Conservation (phyloP, 2,888 invertebrate genomes). For the Drosophila neotestacea region DNA sequence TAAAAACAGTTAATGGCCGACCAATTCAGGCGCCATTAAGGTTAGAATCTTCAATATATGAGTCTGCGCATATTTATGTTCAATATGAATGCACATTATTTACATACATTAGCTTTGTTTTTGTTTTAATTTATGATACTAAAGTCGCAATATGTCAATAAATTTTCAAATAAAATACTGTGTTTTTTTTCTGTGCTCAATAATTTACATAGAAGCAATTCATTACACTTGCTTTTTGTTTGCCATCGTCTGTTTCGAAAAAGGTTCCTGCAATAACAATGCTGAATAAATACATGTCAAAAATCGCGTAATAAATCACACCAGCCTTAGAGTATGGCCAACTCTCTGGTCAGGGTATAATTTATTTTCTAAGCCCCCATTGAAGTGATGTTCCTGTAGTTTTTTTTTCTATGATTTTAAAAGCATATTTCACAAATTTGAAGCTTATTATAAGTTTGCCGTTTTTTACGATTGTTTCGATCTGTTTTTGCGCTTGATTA, state of each 20-base stretch:
- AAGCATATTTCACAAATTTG: slow-evolving; percentile 71
- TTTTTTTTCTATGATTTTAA: slow-evolving; percentile 14
- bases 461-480: slow-evolving; percentile 60
- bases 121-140: slow-evolving; percentile 30
- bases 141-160: slow-evolving; percentile 25
- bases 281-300: slow-evolving; percentile 63
- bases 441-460: slow-evolving; percentile 73
- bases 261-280: slow-evolving; percentile 22
- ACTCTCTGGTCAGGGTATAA: slow-evolving; percentile 48
- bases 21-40: neutral
- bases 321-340: slow-evolving; percentile 28
- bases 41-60: slow-evolving; percentile 3
- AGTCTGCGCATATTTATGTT: slow-evolving; percentile 9
- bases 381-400: slow-evolving; percentile 35
- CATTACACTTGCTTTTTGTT: slow-evolving; percentile 30
- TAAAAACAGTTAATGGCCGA: neutral
- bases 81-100: slow-evolving; percentile 1
- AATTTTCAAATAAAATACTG: slow-evolving; percentile 13
- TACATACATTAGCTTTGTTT: slow-evolving; percentile 12
- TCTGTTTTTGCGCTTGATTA: slow-evolving; percentile 77
- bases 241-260: neutral
- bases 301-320: slow-evolving; percentile 74
- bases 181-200: slow-evolving; percentile 12
- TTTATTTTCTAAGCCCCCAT: slow-evolving; percentile 68
- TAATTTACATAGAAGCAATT: slow-evolving; percentile 46